Evolutionary conservation across 2,888 invertebrate species (phyloP).

Genomic region (Cephus pygmeus): DNA sequence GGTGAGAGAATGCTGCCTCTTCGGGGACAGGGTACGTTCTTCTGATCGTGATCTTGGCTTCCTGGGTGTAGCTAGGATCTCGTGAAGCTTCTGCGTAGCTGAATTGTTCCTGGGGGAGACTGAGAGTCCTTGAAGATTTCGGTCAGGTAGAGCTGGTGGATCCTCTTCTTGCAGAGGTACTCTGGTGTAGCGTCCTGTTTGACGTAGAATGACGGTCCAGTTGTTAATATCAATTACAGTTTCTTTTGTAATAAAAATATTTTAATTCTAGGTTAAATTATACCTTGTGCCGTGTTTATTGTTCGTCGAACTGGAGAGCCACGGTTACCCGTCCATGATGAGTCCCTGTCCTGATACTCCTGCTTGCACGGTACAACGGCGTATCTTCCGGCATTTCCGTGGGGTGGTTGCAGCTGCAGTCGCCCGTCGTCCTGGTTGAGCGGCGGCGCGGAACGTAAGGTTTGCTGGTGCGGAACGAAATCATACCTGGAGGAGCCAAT

Average conservation of each 20-base stretch:
- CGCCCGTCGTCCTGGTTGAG: conserved; percentile 46
- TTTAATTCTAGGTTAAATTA: background rate
- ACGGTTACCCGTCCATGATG: conserved; percentile 32
- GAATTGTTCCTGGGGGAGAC: conserved; percentile 70
- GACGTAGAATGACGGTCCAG: background rate
- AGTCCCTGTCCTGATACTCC: conserved; percentile 38
- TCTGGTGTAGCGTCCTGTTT: conserved; percentile 57
- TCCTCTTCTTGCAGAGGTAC: conserved; percentile 53
- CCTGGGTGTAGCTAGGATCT: conserved; percentile 78
- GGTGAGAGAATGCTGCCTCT: conserved; percentile 44
- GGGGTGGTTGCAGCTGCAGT: conserved; percentile 36
- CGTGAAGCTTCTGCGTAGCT: conserved; percentile 82
- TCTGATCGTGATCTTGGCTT: conserved; percentile 67
- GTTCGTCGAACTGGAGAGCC: conserved; percentile 33
- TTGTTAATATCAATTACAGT: background rate
- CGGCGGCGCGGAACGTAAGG: conserved; percentile 44
- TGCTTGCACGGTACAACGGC: conserved; percentile 46
- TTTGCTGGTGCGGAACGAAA: conserved; percentile 49
- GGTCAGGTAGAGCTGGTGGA: conserved; percentile 63
- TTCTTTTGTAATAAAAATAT: background rate
- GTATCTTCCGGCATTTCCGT: conserved; percentile 45
- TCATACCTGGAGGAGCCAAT: conserved; percentile 50
- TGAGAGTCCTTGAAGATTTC: conserved; percentile 36
- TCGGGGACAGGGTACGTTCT: conserved; percentile 58
- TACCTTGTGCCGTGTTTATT: conserved; percentile 50